phyloP scores from a whole-genome alignment of 2,797 vertebrate genomes.

The Hoplostethus mediterraneus region DNA sequence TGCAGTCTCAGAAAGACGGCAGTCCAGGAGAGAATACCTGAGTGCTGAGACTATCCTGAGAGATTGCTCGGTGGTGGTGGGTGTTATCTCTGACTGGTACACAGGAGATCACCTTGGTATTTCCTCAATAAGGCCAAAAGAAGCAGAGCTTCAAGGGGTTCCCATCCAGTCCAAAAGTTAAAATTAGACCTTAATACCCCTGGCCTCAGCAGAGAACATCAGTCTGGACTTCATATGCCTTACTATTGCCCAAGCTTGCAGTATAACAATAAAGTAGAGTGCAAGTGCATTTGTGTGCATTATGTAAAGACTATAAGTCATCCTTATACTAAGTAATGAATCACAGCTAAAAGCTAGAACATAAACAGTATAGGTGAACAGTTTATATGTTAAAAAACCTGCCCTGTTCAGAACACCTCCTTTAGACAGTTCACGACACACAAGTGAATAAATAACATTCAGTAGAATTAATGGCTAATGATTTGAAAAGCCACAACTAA shows the following conservation, averaged over 20 bases:
- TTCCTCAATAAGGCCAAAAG: conserved; percentile 69
- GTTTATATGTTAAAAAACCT: not conserved
- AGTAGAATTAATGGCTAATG: not conserved
- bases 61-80: conserved; percentile 20
- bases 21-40: conserved; percentile 49
- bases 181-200: conserved; percentile 69
- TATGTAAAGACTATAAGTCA: not conserved
- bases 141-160: conserved; percentile 44
- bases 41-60: conserved; percentile 31
- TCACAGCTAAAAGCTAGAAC: not conserved
- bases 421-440: not conserved
- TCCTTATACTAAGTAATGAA: not conserved
- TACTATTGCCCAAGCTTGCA: not conserved
- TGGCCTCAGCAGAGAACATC: conserved; percentile 42
- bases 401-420: not conserved
- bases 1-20: conserved; percentile 9
- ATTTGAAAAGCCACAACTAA: not conserved
- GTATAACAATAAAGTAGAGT: not conserved
- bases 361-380: not conserved
- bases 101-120: conserved; percentile 65
- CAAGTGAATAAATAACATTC: not conserved
- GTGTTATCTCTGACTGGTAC: conserved; percentile 47
- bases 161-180: conserved; percentile 45
- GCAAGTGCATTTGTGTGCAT: not conserved
- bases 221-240: conserved; percentile 9